A percentile compares a stretch with the other conserved stretches of the same genome.
These are phyloP conservation scores for Lycaena phlaeas DNA, from an alignment of 2,888 invertebrate genomes.

Conservation along the genomic window DNA sequence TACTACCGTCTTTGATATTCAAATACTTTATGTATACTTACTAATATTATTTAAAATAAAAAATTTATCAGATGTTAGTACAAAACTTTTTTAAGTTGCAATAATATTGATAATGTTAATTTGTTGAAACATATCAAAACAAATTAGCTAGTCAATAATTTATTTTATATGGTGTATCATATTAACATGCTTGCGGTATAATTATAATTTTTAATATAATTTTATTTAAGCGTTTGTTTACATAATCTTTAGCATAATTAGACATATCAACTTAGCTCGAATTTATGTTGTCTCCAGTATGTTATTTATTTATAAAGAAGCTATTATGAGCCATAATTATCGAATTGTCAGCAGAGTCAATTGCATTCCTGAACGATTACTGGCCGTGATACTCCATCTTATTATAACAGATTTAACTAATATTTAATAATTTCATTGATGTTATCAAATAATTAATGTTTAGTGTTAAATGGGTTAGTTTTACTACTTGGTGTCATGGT, in stretches of 20 bases:
- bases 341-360: neutral
- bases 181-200: neutral
- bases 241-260: neutral
- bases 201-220: neutral
- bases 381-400: neutral
- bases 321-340: slow-evolving; percentile 1
- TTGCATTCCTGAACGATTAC: slow-evolving; percentile 1
- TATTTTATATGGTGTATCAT: neutral
- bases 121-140: slow-evolving; percentile 3
- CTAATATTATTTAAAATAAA: too few species aligned
- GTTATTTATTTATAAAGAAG: neutral
- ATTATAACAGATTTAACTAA: neutral
- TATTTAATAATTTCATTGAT: neutral
- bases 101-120: slow-evolving; percentile 1
- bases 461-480: slow-evolving; percentile 1
- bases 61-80: neutral
- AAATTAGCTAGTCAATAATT: slow-evolving; percentile 1
- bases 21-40: too few species aligned
- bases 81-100: neutral
- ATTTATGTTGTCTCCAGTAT: neutral
- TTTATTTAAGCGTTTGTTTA: neutral
- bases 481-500: slow-evolving; percentile 3
- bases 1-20: too few species aligned
- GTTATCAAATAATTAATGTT: neutral
- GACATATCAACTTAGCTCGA: slow-evolving; percentile 8